These are phyloP conservation scores for Didymodactylos carnosus DNA, from an alignment of 2,888 invertebrate genomes.

Conservation along the genomic window DNA sequence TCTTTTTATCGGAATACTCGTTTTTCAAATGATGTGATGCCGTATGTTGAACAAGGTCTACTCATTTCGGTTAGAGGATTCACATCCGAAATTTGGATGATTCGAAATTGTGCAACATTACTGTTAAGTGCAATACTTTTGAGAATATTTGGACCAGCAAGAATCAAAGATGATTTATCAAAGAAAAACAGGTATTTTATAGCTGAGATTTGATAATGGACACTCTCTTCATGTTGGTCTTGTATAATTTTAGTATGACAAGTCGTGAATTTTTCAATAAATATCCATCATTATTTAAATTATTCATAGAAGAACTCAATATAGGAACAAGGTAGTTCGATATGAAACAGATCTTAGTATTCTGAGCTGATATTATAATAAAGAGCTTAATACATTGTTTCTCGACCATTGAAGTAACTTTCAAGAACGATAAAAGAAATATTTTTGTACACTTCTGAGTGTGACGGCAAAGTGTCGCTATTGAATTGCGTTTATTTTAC, in stretches of 20 bases:
- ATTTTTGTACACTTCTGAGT: too few relatives aligned
- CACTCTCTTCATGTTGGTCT: too few relatives aligned
- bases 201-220: too few relatives aligned
- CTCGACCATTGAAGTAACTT: too few relatives aligned
- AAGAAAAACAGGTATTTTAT: constrained; percentile 25
- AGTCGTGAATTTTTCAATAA: not conserved
- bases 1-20: constrained; percentile 56
- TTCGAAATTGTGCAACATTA: constrained; percentile 60
- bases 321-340: not conserved
- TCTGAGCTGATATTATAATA: too few relatives aligned
- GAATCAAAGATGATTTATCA: constrained; percentile 37
- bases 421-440: too few relatives aligned
- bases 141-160: constrained; percentile 62
- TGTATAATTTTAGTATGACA: not conserved
- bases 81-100: constrained; percentile 51
- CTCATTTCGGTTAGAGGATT: constrained; percentile 54
- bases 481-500: too few relatives aligned
- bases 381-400: too few relatives aligned
- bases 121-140: constrained; percentile 61
- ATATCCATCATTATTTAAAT: not conserved
- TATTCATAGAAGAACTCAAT: not conserved
- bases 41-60: constrained; percentile 50
- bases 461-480: too few relatives aligned
- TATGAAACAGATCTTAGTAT: too few relatives aligned
- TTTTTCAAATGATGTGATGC: constrained; percentile 50